Percentiles rank a stretch among this genome's conserved stretches.
phyloP scores from a whole-genome alignment of 2,888 invertebrate genomes.

The Mesodorylaimus sp. region DNA sequence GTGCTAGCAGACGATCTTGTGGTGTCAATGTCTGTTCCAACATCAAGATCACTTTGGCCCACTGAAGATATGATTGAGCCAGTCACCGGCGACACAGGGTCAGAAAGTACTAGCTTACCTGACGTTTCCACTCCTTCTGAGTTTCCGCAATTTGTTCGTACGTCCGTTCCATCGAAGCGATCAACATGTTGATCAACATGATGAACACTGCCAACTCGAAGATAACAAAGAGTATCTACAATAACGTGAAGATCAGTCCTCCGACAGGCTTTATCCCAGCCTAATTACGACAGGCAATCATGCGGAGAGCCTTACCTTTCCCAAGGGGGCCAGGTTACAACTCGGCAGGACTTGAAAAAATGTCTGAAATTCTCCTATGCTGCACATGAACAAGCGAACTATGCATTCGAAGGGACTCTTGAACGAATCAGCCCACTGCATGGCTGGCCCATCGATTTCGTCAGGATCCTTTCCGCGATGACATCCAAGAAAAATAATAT shows the following conservation, averaged over 20 bases:
- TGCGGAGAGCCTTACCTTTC: slow-evolving; percentile 19
- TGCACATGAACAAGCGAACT: slow-evolving; percentile 96
- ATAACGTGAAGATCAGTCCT: slow-evolving; percentile 1
- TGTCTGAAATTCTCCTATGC: slow-evolving; percentile 83
- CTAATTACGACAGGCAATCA: too few relatives aligned
- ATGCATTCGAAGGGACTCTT: slow-evolving; percentile 67
- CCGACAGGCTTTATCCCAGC: too few relatives aligned
- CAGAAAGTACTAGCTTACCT: slow-evolving; percentile 40
- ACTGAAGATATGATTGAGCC: slow-evolving; percentile 40
- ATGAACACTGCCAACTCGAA: slow-evolving; percentile 94
- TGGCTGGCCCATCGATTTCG: background rate
- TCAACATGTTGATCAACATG: slow-evolving; percentile 85
- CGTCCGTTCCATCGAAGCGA: slow-evolving; percentile 99
- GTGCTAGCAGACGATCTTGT: slow-evolving; percentile 58
- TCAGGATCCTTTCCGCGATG: background rate
- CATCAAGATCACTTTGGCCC: slow-evolving; percentile 90
- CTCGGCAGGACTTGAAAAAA: slow-evolving; percentile 74
- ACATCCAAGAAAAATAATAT: slow-evolving; percentile 37
- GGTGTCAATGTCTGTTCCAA: slow-evolving; percentile 91
- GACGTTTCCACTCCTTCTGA: slow-evolving; percentile 88
- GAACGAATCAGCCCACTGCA: background rate
- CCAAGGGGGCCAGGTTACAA: slow-evolving; percentile 48
- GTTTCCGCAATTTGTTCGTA: slow-evolving; percentile 94
- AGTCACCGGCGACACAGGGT: background rate
- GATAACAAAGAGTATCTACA: slow-evolving; percentile 59